Base-by-base conservation (phyloP, 2,888 invertebrate genomes). In the Aethes cnicana region DNA sequence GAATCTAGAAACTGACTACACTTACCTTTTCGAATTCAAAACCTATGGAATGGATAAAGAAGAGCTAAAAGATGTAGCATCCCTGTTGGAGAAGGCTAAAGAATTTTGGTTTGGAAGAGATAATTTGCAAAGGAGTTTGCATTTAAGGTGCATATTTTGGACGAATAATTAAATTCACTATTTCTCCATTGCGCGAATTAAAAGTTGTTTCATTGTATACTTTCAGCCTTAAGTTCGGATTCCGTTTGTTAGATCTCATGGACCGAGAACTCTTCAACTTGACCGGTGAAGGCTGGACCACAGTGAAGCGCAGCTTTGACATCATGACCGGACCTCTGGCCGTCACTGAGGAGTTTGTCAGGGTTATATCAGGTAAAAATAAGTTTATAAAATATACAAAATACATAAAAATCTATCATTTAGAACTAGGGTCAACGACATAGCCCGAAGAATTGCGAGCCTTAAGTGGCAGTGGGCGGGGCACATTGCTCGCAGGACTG, bases 1-100 rank as follows among this genome's bases (percentile, higher is more conserved):
- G 0, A 80, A 71, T 26, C 47, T 88, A 4, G 69, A 81, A 11
- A 54, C 56, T 0, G 81, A 84, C 36, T 86, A 84, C 48, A 77
- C 87, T 0, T 89, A 87, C 54, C 32, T 89, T 1, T 80, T 88
- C 44, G 74, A 84, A 39, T 86, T 71, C 57, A 67, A 70, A 7
- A 72, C 61, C 3, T 89, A 74, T 28, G 74, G 74, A 3, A 83
- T 88, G 82, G 64, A 75, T 35, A 59, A 58, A 1, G 49, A 47
- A 0, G 61, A 55, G 20, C 71, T 70, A 47, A 53, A 18, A 0
- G 49, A 58, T 1, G 56, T 81, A 0, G 52, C 60, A 0, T 42
- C 53, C 0, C 49, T 78, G 55, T 61, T 77, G 1, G 47, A 49
- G 0, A 61, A 73, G 1, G 74, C 74, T 2, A 81, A 74, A 47